Evolutionary conservation across 2,888 invertebrate species (phyloP), one percentile per base, ranked within the genome.

Genomic region (Sphaerophoria rueppellii): DNA sequence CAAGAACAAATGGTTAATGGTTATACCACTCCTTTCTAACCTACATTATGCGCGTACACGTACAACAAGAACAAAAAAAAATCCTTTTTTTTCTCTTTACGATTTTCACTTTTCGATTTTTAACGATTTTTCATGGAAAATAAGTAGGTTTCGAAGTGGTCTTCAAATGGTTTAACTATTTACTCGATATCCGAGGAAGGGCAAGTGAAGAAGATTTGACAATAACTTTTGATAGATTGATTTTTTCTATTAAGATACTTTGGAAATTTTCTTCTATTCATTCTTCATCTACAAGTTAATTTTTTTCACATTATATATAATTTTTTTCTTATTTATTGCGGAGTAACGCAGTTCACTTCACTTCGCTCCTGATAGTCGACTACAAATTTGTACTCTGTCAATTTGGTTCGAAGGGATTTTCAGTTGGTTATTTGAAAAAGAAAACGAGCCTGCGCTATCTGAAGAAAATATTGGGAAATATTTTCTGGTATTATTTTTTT

Each of bases 21-120:
- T 80, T 83, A 70, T 79, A 80, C 75, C 75, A 83, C 83, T 80
- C 80, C 83, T 76, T 83, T 67, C 75, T 83, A 80, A 83, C 83
- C 83, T 76, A 83, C 74, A 75, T 83, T 67, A 79, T 48, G 71
- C 83, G 57, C 75, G 80, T 71, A 57, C 54, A 61, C 54, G 60
- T 54, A 67, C 67, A 60, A 60, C 12, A 67, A 57, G 11, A 46
- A 40, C 32, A 65, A 65, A 32, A 70, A 67, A 69, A 71, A 80
- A 75, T 61, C 46, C 60, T 70, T 71, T 76, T 43, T 50, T 48
- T 43, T 63, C 55, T 77, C 63, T 24, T 55, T 67, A 67, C 54
- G 52, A 40, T 67, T 67, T 67, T 67, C 67, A 67, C 67, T 67
- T 67, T 67, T 43, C 54, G 46, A 65, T 65, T 48, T 65, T 63